phyloP scores from a whole-genome alignment of 2,888 invertebrate genomes.

The Acanthopleura granulata region DNA sequence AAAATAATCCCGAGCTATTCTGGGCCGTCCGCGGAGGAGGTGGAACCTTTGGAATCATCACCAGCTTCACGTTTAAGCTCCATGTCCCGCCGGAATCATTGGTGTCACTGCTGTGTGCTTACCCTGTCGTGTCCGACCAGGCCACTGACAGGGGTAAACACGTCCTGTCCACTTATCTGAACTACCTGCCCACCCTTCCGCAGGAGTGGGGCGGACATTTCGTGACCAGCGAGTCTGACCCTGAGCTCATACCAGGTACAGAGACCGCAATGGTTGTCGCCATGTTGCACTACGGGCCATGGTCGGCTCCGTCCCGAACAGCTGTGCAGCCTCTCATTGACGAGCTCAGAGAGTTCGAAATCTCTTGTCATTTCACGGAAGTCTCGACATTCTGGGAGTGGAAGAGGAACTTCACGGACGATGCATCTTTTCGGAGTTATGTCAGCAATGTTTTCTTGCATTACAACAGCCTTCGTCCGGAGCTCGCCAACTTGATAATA shows the following conservation, averaged over 20 bases:
- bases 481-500: conserved; percentile 16
- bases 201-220: conserved; percentile 33
- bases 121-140: conserved; percentile 16
- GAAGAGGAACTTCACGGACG: conserved; percentile 29
- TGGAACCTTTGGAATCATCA: conserved; percentile 33
- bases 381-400: conserved; percentile 33
- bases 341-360: conserved; percentile 10
- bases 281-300: conserved; percentile 28
- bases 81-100: conserved; percentile 29
- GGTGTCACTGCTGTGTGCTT: conserved; percentile 18
- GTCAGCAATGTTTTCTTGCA: conserved; percentile 31
- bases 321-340: conserved; percentile 26
- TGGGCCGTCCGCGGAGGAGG: conserved; percentile 40
- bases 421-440: conserved; percentile 23
- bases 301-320: conserved; percentile 16
- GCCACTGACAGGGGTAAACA: conserved; percentile 22
- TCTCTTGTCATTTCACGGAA: conserved; percentile 23
- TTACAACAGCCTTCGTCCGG: conserved; percentile 23
- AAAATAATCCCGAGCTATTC: conserved; percentile 26
- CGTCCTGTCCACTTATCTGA: conserved; percentile 22
- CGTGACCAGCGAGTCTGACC: neutral
- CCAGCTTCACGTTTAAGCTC: conserved; percentile 31
- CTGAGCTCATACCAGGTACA: neutral
- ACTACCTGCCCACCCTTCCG: conserved; percentile 25
- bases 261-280: neutral